A percentile compares a stretch with the other conserved stretches of the same genome.
These are phyloP conservation scores for Cryptoblepharus egeriae DNA, from an alignment of 2,797 vertebrate species.

Conservation along the genomic window DNA sequence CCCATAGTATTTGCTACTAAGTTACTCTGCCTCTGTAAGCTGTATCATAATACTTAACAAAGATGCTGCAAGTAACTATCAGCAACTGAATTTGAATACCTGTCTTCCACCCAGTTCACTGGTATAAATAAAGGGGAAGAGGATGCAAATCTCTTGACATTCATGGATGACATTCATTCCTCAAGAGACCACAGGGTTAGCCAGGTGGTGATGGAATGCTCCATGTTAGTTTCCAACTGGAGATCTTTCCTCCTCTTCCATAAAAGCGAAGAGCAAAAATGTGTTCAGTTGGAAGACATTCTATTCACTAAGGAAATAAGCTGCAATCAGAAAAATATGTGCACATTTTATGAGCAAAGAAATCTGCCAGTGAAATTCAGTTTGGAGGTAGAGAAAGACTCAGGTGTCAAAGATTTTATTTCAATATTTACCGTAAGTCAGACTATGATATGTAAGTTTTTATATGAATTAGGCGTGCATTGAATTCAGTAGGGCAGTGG, in stretches of 20 bases:
- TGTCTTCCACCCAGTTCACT: background rate
- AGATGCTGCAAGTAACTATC: slow-evolving; percentile 1
- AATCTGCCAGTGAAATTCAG: background rate
- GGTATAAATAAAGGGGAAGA: background rate
- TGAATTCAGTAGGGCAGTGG: no score
- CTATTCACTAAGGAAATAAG: no score
- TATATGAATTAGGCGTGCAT: no score
- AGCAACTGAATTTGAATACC: background rate
- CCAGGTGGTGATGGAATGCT: background rate
- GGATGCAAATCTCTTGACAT: background rate
- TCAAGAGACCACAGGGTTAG: background rate
- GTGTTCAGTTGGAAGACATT: background rate
- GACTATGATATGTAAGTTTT: background rate
- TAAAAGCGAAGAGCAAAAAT: background rate
- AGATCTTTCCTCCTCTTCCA: background rate
- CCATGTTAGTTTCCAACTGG: background rate
- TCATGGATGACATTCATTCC: background rate
- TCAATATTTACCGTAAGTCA: background rate
- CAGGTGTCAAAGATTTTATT: background rate
- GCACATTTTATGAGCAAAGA: background rate
- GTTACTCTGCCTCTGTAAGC: background rate
- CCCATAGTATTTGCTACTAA: no score
- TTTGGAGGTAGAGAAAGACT: background rate
- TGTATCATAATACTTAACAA: background rate
- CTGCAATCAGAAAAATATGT: background rate